A percentile compares a stretch with the other conserved stretches of the same genome.
Evolutionary conservation across 2,113 vertebrate species (phyloP).

Genomic region (Procavia capensis): DNA sequence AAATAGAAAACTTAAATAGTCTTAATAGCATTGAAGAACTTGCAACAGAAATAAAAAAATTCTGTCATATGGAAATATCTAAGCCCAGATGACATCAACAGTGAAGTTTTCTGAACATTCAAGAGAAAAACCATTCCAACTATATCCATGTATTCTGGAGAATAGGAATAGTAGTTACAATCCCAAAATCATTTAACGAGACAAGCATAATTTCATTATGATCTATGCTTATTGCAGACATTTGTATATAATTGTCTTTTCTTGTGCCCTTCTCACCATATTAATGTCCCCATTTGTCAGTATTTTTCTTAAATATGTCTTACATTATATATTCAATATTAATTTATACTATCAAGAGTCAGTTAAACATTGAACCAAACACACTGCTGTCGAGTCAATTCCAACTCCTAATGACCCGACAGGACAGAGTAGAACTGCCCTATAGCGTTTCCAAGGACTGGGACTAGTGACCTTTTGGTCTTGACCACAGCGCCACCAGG

Average conservation of each 20-base stretch:
- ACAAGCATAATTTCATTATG: background rate
- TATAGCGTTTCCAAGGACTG: no score
- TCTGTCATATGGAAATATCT: background rate
- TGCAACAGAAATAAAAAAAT: slow-evolving; percentile 23
- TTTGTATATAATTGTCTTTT: slow-evolving; percentile 16
- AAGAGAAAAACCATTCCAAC: background rate
- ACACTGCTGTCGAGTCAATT: no score
- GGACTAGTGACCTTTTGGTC: no score
- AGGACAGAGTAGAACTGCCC: no score
- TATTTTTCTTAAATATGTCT: background rate
- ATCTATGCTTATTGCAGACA: background rate
- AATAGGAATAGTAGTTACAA: background rate
- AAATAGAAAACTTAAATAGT: background rate
- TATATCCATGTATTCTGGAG: background rate
- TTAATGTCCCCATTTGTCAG: background rate
- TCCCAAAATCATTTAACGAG: slow-evolving; percentile 40
- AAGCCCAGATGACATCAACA: background rate
- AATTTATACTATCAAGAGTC: background rate
- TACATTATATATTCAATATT: background rate
- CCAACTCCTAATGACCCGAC: no score
- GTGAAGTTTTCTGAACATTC: background rate
- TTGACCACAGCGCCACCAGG: no score
- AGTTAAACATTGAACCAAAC: background rate
- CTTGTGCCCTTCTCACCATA: background rate
- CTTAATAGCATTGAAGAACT: background rate